Base-by-base conservation (phyloP, 2,888 invertebrate genomes). In the Blastobasis lacticolella region DNA sequence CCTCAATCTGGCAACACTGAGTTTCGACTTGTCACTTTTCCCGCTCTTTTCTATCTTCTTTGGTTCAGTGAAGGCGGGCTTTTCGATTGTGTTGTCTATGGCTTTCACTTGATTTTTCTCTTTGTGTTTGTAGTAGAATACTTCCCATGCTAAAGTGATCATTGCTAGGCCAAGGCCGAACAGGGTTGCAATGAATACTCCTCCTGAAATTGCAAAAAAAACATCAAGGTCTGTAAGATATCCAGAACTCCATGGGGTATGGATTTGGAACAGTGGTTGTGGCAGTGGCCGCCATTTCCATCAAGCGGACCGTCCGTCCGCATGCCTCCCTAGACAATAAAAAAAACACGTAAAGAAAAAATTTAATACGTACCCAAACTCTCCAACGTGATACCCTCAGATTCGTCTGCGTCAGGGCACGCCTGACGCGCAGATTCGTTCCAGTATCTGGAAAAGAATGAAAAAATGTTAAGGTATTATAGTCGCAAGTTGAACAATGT, bases 161-260 rank as follows among this genome's bases (percentile, higher is more conserved):
- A 97, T 94, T 0, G 97, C 96, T 49, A 97, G 70, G 0, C 93
- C 93, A 4, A 97, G 77, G 0, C 97, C 97, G 69, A 95, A 94
- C 0, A 96, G 81, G 0, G 96, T 96, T 0, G 96, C 96, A 59
- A 97, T 96, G 69, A 97, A 97, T 0, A 97, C 96, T 0, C 97
- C 97, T 49, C 95, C 94, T 94, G 73, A 7, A 71, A 76, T 48
- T 49, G 46, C 54, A 57, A 45, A 54, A 51, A 10, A 40, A 10
- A 9, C 23, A 23, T 23, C 23, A 23, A 3, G 3, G 23, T 23
- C 23, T 1, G 23, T 23, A 23, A 23, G 23, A 23, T 23, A 23
- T 23, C 23, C 23, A 23, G 23, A 2, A 3, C 2, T 23, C 23
- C 3, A 23, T 23, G 23, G 3, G 23, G 23, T 23, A 3, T 1